These are phyloP conservation scores for Microcebus tavaratra DNA, from an alignment of 2,113 vertebrate species.

Conservation along the genomic window DNA sequence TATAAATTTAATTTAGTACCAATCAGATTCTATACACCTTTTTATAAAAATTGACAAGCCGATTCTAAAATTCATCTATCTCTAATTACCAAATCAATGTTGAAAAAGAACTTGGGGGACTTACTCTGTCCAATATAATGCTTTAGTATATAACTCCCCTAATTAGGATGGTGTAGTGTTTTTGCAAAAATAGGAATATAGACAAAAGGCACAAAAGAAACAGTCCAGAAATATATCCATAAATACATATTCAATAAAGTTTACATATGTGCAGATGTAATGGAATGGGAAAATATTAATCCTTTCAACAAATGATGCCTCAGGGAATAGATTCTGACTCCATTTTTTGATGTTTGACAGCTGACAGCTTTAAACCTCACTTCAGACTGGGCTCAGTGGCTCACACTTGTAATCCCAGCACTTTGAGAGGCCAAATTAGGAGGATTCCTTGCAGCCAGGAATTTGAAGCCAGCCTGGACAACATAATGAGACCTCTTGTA, in stretches of 20 bases:
- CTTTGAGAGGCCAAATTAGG: too few relatives aligned
- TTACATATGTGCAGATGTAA: not conserved
- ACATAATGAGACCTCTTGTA: too few relatives aligned
- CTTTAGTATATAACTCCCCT: not conserved
- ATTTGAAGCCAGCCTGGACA: too few relatives aligned
- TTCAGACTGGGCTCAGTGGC: too few relatives aligned
- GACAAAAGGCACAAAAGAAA: not conserved
- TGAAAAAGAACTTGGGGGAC: not conserved
- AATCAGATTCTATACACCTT: not conserved
- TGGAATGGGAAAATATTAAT: not conserved
- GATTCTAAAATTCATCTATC: not conserved
- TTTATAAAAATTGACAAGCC: not conserved
- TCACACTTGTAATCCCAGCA: too few relatives aligned
- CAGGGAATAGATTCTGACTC: not conserved
- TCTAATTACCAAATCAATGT: not conserved
- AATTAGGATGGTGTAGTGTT: not conserved
- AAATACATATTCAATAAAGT: not conserved
- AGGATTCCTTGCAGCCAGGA: too few relatives aligned
- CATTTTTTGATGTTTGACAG: not conserved
- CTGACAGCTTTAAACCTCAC: not conserved
- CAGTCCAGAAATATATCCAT: not conserved
- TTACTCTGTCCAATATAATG: not conserved
- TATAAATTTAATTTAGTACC: conserved; percentile 1
- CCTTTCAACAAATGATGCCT: not conserved
- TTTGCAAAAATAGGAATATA: not conserved